A percentile compares a stretch with the other conserved stretches of the same genome.
These are phyloP conservation scores for Dreissena rostriformis DNA, from an alignment of 1,140 invertebrate genomes.

Conservation along the genomic window DNA sequence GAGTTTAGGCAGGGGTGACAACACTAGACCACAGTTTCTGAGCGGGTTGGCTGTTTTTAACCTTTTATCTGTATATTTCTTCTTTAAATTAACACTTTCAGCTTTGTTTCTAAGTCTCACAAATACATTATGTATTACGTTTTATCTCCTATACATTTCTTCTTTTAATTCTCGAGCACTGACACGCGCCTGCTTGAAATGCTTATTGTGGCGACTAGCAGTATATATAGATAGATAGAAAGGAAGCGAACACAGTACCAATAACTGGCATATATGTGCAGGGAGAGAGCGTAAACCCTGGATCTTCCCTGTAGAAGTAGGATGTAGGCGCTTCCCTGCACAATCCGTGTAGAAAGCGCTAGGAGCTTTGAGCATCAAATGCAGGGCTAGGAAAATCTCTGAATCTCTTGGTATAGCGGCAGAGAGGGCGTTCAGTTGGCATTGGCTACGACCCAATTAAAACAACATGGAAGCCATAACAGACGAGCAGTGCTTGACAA, in stretches of 20 bases:
- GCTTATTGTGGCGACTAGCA: too few species aligned
- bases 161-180: too few species aligned
- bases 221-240: background rate
- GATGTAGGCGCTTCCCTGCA: slow-evolving; percentile 9
- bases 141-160: too few species aligned
- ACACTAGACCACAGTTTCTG: background rate
- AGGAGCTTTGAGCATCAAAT: background rate
- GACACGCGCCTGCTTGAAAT: too few species aligned
- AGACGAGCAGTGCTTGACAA: slow-evolving; percentile 5
- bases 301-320: slow-evolving; percentile 9
- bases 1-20: too few species aligned
- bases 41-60: background rate
- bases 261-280: background rate
- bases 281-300: background rate
- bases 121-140: too few species aligned
- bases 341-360: background rate
- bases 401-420: background rate
- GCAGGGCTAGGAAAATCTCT: background rate
- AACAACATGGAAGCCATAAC: background rate
- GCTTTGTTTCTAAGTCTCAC: too few species aligned
- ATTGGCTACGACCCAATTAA: background rate
- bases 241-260: background rate
- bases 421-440: background rate
- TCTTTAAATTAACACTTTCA: too few species aligned
- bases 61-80: too few species aligned